Evolutionary conservation across 2,113 vertebrate species (phyloP).

Genomic region (Petrocephalus zakoni): DNA sequence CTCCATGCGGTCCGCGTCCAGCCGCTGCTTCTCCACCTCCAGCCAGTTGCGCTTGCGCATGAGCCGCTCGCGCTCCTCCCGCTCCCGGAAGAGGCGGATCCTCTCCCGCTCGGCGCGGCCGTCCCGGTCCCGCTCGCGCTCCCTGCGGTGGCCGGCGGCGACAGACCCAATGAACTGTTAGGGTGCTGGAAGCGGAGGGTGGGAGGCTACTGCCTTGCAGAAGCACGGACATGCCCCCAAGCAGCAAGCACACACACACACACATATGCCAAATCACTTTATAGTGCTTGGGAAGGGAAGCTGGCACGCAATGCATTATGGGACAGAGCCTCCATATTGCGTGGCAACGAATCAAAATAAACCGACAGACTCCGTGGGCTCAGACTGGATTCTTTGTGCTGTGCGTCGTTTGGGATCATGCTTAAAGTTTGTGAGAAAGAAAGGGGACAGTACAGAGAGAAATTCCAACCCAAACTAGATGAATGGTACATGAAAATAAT

Average conservation of each 20-base stretch:
- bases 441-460: no score
- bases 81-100: conserved; percentile 75
- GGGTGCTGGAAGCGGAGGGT: no score
- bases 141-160: not conserved
- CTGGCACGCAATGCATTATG: no score
- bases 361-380: no score
- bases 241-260: not conserved
- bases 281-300: no score
- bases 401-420: no score
- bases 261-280: not conserved
- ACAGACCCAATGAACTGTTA: not conserved
- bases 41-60: conserved; percentile 76
- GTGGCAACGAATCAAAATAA: no score
- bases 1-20: conserved; percentile 84
- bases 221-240: not conserved
- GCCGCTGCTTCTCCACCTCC: conserved; percentile 79
- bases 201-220: not conserved
- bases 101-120: conserved; percentile 74
- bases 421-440: no score
- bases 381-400: no score
- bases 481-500: no score
- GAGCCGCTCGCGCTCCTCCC: conserved; percentile 77
- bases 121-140: conserved; percentile 66
- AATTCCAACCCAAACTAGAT: no score
- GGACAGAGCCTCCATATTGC: no score